Evolutionary conservation across 2,888 invertebrate species (phyloP), one percentile per base, ranked within the genome.

Genomic region (Melolontha melolontha): DNA sequence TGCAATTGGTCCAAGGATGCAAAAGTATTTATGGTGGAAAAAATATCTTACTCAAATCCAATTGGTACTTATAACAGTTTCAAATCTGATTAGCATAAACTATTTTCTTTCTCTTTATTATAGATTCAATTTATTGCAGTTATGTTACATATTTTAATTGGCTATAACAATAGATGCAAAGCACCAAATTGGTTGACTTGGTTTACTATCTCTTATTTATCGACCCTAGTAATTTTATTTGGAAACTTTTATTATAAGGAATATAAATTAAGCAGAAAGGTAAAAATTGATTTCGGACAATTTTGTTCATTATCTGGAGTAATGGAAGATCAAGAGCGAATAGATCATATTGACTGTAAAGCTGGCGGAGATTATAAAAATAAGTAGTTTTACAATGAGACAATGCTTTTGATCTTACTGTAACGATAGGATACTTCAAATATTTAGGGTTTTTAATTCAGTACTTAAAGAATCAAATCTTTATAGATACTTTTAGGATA

Each of bases 1-100:
- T 0, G 95, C 95, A 0, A 85, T 95, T 74, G 96, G 96, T 5
- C 95, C 95, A 1, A 85, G 86, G 66, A 87, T 94, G 65, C 92
- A 92, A 82, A 90, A 90, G 77, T 95, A 91, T 81, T 86, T 95
- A 64, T 95, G 95, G 95, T 96, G 95, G 95, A 96, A 96, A 86
- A 93, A 91, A 78, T 94, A 95, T 81, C 87, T 96, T 79, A 96
- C 96, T 6, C 88, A 89, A n/a, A 83, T 96, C 76, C 96, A 96
- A 84, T 94, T 96, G 90, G 88, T 93, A 82, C 79, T 78, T 73
- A 42, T 57, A 1, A 6, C 22, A 12, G 22, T 41, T 42, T 5
- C 12, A 34, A 10, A 40, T 5, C 10, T 62, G 6, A 17, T 17
- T 29, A 39, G 39, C 14, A 10, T 16, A 50, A 10, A 47, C 10